phyloP scores from a whole-genome alignment of 2,797 vertebrate genomes.

The Threskiornis aethiopicus region DNA sequence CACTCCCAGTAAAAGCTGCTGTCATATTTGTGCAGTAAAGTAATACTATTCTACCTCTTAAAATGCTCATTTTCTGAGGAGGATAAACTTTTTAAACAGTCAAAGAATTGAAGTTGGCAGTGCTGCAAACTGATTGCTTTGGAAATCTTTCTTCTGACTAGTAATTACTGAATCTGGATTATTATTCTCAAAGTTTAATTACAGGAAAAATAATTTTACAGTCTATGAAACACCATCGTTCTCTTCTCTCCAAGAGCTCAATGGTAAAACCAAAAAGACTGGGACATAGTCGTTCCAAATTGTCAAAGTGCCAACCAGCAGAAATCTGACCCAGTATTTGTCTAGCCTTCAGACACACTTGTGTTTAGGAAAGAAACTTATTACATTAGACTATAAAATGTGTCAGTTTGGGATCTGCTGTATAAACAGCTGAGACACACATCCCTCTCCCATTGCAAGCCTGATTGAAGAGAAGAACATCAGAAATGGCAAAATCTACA shows the following conservation, averaged over 20 bases:
- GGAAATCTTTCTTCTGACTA: not conserved
- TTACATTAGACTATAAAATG: not conserved
- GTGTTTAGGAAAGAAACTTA: not conserved
- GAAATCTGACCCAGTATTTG: not conserved
- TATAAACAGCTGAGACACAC: not conserved
- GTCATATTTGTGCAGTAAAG: not conserved
- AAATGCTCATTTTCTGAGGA: not conserved
- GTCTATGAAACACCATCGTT: not conserved
- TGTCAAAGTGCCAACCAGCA: not conserved
- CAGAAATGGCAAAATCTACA: not conserved
- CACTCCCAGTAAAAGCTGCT: not conserved
- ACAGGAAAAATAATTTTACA: constrained; percentile 14
- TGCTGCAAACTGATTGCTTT: not conserved
- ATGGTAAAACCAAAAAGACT: not conserved
- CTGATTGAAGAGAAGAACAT: not conserved
- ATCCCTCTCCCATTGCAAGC: not conserved
- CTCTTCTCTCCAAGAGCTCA: not conserved
- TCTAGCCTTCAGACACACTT: not conserved
- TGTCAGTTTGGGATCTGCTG: not conserved
- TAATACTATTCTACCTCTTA: not conserved
- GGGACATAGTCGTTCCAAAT: not conserved
- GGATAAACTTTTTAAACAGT: not conserved
- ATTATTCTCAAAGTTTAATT: constrained; percentile 6
- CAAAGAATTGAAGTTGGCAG: not conserved
- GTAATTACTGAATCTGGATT: not conserved